Base-by-base conservation (phyloP, 2,888 invertebrate genomes). In the Holacanthella duospinosa region DNA sequence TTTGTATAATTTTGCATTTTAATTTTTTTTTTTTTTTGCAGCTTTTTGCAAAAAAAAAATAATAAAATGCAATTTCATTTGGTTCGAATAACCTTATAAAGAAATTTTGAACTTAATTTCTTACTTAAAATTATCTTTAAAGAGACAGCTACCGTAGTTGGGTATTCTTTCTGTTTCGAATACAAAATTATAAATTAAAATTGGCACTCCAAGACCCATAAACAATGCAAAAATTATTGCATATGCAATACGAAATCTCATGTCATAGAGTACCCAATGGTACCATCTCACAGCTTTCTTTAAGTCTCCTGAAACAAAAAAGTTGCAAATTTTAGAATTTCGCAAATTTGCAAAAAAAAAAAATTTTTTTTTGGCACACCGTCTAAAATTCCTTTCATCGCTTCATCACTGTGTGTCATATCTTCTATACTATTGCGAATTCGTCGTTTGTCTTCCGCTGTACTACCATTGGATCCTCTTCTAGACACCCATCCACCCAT, bases 81-180 rank as follows among this genome's bases (percentile, higher is more conserved):
- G 28, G n/a, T 29, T 4, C 24, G n/a, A 6, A 21, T 4, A 29
- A n/a, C n/a, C n/a, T n/a, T n/a, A n/a, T n/a, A n/a, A n/a, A n/a
- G n/a, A n/a, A n/a, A n/a, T 4, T n/a, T n/a, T 43, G 9, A 43
- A 43, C 19, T 25, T 24, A 9, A 21, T 2, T 43, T 56, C 28
- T 43, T 29, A 62, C 62, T 59, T 59, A 21, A 48, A 58, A 6
- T 27, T 25, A 16, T n/a, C 3, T 1, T 54, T 59, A 21, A 62
- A 29, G 24, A 59, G 28, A 26, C 62, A 62, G 26, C 54, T 62
- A 4, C 62, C 62, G 24, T 24, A 59, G 43, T 55, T 58, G n/a
- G 48, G 29, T 2, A 2, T 27, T 9, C 53, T 12, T 16, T 25
- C n/a, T 29, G 19, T 16, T 27, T 19, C 28, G 2, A 48, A 19